Conservation (phyloP, 2,113 vertebrate genomes). For the Python bivittatus region DNA sequence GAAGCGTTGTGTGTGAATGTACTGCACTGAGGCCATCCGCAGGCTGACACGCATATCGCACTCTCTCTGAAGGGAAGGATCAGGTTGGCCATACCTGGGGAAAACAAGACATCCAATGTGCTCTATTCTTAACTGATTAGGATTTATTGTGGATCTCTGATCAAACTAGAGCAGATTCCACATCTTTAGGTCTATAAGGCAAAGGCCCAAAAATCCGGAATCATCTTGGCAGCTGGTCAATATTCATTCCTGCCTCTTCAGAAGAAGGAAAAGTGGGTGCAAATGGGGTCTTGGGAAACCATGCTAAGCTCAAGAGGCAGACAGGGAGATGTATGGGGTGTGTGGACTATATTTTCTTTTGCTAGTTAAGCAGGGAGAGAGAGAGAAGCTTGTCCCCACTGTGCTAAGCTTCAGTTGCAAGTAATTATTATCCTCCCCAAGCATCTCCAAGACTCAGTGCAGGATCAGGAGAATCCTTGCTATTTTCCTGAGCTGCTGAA, state of each 20-base stretch:
- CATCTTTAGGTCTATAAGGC: neutral
- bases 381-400: neutral
- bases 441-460: neutral
- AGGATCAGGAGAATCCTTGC: neutral
- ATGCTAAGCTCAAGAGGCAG: neutral
- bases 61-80: conserved; percentile 80
- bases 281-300: neutral
- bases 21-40: conserved; percentile 94
- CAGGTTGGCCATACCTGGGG: conserved; percentile 77
- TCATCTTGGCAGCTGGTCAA: neutral
- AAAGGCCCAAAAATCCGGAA: neutral
- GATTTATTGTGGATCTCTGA: neutral
- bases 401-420: neutral
- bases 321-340: neutral
- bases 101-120: neutral
- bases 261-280: neutral
- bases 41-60: conserved; percentile 86
- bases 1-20: conserved; percentile 96
- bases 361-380: neutral
- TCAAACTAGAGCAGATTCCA: neutral
- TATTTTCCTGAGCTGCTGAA: neutral
- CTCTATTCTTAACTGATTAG: neutral
- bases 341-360: neutral
- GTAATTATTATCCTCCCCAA: neutral
- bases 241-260: neutral